These are phyloP conservation scores for Oncorhynchus mykiss DNA, from an alignment of 2,113 vertebrate genomes.

Conservation along the genomic window DNA sequence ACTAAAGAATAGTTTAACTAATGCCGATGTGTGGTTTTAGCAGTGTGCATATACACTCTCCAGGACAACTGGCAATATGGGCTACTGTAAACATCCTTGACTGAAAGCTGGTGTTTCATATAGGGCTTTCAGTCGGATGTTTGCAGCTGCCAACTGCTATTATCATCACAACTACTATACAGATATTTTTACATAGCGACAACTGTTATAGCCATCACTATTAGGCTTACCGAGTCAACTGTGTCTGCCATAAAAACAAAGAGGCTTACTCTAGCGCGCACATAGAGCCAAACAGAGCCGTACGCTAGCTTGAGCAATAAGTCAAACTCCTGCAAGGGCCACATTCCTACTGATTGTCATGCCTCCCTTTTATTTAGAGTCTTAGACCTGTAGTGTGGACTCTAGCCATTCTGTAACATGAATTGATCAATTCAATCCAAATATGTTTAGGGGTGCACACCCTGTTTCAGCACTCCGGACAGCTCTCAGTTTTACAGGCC, in stretches of 20 bases:
- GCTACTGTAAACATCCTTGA: conserved; percentile 99
- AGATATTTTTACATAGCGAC: background rate
- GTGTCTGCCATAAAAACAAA: too few species aligned
- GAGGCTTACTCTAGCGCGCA: too few species aligned
- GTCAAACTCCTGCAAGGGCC: too few species aligned
- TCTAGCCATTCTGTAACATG: too few species aligned
- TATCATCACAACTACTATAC: conserved; percentile 63
- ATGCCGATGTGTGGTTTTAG: too few species aligned
- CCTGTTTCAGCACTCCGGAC: conserved; percentile 51
- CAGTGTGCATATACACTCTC: conserved; percentile 15
- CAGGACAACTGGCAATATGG: conserved; percentile 71
- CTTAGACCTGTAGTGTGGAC: too few species aligned
- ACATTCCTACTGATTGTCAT: too few species aligned
- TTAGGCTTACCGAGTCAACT: background rate
- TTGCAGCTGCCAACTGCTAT: conserved; percentile 97
- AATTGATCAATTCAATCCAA: too few species aligned
- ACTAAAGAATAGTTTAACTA: background rate
- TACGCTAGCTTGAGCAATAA: too few species aligned
- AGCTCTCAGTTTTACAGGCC: conserved; percentile 37
- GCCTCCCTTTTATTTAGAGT: too few species aligned
- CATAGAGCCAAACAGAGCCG: too few species aligned
- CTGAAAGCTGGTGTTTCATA: conserved; percentile 92
- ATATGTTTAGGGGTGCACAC: too few species aligned
- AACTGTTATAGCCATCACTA: conserved; percentile 2
- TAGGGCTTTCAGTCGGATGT: conserved; percentile 99